Evolutionary conservation across 2,797 vertebrate species (phyloP).

Genomic region (Petrocephalus schoutedeni): DNA sequence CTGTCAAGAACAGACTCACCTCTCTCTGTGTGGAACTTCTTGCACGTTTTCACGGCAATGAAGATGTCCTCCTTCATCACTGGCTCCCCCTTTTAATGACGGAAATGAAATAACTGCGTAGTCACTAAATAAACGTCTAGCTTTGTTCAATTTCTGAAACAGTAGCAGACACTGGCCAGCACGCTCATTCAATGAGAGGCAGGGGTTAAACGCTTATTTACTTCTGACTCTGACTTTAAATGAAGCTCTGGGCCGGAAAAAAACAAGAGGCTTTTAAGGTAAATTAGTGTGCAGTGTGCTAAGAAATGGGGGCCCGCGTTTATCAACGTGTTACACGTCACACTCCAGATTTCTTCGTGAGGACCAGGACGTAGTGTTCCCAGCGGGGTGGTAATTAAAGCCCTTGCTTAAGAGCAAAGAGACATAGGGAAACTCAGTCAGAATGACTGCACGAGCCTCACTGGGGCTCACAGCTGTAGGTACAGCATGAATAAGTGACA

Average conservation of each 20-base stretch:
- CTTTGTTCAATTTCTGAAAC: neutral
- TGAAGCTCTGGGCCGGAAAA: neutral
- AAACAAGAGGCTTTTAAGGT: neutral
- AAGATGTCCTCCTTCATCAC: slow-evolving; percentile 80
- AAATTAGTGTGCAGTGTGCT: neutral
- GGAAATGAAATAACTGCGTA: neutral
- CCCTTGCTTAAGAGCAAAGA: neutral
- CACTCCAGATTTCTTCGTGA: neutral
- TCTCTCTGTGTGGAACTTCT: slow-evolving; percentile 88
- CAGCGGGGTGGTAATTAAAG: neutral
- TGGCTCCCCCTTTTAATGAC: slow-evolving; percentile 68
- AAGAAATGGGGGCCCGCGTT: neutral
- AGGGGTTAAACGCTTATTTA: neutral
- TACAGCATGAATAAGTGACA: neutral
- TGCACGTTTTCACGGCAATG: slow-evolving; percentile 93
- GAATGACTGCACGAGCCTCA: neutral
- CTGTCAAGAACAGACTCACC: slow-evolving; percentile 63
- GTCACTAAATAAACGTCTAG: neutral
- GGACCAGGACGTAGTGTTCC: neutral
- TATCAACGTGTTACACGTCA: neutral
- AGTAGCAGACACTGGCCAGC: neutral
- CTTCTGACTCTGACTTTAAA: neutral
- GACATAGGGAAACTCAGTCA: neutral
- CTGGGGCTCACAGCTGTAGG: neutral
- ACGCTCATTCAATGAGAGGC: neutral